Conservation (phyloP, 2,888 invertebrate genomes). For the Bombylius major region DNA sequence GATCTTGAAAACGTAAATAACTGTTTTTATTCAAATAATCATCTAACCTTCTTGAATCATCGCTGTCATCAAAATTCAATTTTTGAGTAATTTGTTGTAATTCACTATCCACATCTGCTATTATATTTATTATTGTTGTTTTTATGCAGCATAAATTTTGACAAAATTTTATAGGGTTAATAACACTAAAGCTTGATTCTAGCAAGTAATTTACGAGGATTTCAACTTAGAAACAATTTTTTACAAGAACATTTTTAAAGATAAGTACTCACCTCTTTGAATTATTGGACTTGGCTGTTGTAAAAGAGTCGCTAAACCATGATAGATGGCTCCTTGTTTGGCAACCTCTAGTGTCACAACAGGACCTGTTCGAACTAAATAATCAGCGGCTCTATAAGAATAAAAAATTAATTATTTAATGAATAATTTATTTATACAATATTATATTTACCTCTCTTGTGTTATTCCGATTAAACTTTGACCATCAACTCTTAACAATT, state of each 20-base stretch:
- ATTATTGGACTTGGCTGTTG: constrained; percentile 82
- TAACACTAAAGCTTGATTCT: too few relatives aligned
- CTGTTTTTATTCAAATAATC: not conserved
- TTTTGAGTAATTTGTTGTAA: not conserved
- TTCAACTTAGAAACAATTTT: too few relatives aligned
- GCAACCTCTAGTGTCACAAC: constrained; percentile 91
- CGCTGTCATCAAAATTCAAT: not conserved
- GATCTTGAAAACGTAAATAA: not conserved
- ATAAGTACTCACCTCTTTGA: constrained; percentile 48
- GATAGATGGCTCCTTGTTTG: constrained; percentile 94
- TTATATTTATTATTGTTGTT: not conserved
- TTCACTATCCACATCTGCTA: not conserved
- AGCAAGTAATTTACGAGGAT: too few relatives aligned
- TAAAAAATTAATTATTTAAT: not conserved
- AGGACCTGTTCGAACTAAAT: constrained; percentile 86
- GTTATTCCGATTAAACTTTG: constrained; percentile 82
- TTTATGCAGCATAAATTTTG: too few relatives aligned
- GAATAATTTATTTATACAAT: not conserved
- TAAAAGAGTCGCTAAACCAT: constrained; percentile 85
- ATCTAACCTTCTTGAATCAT: not conserved
- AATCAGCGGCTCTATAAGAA: constrained; percentile 73
- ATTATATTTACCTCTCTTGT: constrained; percentile 48
- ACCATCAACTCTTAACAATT: constrained; percentile 91
- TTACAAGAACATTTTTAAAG: too few relatives aligned
- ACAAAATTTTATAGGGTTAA: too few relatives aligned